A percentile compares a stretch with the other conserved stretches of the same genome.
Evolutionary conservation across 2,888 invertebrate genomes (phyloP).

Genomic region (Ochropleura plecta): DNA sequence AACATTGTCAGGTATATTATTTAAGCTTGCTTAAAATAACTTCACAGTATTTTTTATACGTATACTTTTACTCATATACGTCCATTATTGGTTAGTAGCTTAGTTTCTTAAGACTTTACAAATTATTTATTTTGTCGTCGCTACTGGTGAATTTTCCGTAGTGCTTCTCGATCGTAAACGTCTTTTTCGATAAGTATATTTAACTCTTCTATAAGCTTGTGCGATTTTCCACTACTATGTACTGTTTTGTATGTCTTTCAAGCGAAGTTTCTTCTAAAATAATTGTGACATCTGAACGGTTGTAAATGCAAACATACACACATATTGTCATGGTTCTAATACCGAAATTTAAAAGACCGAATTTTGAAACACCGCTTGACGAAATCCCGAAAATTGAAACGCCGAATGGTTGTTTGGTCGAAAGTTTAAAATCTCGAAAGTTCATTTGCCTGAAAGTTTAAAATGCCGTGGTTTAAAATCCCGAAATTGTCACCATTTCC

Average conservation of each 20-base stretch:
- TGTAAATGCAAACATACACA: background rate
- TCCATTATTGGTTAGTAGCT: background rate
- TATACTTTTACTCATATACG: background rate
- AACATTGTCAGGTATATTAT: background rate
- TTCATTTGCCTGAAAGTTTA: no score
- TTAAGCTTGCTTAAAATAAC: background rate
- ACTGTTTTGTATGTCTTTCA: background rate
- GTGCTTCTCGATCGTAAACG: constrained; percentile 59
- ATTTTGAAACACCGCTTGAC: no score
- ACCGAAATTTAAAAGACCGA: no score
- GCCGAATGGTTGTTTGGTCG: no score
- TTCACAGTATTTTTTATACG: background rate
- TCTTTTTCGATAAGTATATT: constrained; percentile 44
- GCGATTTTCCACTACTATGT: constrained; percentile 5
- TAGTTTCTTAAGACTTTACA: constrained; percentile 3
- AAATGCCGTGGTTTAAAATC: no score
- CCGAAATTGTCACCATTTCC: no score
- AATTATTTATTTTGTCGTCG: constrained; percentile 25
- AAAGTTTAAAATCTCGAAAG: no score
- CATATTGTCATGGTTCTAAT: background rate
- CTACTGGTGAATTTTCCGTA: constrained; percentile 49
- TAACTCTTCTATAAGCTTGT: constrained; percentile 20
- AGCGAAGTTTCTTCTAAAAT: background rate
- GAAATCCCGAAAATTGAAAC: no score
- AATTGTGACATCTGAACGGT: background rate